These are phyloP conservation scores for Propithecus deckenii DNA, from an alignment of 2,797 vertebrate genomes.

Conservation along the genomic window DNA sequence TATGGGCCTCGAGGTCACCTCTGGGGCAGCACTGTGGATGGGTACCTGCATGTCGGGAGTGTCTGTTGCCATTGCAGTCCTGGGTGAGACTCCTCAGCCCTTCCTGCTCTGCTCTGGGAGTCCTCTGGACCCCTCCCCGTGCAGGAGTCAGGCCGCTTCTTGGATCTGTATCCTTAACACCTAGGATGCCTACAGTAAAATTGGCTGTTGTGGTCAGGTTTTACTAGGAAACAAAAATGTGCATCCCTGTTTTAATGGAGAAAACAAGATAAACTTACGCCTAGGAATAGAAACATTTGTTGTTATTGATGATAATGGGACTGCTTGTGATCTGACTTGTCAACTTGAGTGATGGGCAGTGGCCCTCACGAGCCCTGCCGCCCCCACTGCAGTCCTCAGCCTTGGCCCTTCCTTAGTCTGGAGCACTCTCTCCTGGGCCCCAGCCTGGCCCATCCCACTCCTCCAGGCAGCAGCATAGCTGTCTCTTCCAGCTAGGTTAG, in stretches of 20 bases:
- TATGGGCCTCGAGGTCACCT: neutral
- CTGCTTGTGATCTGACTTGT: neutral
- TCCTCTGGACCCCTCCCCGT: neutral
- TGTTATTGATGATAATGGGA: neutral
- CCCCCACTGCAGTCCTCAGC: neutral
- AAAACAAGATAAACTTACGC: neutral
- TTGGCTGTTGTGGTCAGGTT: neutral
- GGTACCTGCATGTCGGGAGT: neutral
- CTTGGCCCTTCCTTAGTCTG: neutral
- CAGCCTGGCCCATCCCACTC: neutral
- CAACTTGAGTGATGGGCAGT: neutral
- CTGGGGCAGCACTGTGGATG: neutral
- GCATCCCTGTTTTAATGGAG: neutral
- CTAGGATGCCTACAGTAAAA: neutral
- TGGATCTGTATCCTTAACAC: constrained; percentile 5
- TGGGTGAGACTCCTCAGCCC: neutral
- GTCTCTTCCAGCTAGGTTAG: neutral
- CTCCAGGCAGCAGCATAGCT: neutral
- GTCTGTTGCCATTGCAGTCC: neutral
- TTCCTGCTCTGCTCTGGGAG: neutral
- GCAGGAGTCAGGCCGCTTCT: neutral
- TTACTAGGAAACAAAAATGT: neutral
- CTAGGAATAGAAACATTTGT: neutral
- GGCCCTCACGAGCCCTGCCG: neutral
- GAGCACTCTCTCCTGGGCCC: neutral